Conservation (phyloP, 2,113 vertebrate genomes). For the Gambusia holbrooki region DNA sequence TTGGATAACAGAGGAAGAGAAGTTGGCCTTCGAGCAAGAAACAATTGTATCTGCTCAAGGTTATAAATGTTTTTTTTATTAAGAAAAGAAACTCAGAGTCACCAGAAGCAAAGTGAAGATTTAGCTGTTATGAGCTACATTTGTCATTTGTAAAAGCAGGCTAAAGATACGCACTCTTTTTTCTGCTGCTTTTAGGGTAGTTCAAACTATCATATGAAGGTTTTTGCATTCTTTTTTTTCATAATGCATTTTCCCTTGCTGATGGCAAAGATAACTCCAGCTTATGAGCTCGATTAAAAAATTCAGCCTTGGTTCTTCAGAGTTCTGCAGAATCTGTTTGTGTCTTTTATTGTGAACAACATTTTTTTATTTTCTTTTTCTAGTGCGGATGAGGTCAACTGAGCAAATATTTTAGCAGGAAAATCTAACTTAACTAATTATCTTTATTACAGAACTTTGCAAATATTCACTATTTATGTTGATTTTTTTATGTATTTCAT, state of each 20-base stretch:
- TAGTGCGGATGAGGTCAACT: neutral
- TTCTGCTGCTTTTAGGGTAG: conserved; percentile 15
- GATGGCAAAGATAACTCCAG: conserved; percentile 36
- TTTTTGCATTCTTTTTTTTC: conserved; percentile 30
- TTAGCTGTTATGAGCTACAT: neutral
- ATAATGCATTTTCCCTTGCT: conserved; percentile 47
- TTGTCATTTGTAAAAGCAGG: neutral
- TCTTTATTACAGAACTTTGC: neutral
- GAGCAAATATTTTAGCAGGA: neutral
- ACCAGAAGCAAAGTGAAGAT: neutral
- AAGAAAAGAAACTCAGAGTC: neutral
- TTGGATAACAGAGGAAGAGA: conserved; percentile 63
- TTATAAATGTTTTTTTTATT: neutral
- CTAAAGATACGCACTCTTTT: neutral
- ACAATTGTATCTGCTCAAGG: conserved; percentile 28
- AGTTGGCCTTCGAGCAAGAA: conserved; percentile 41
- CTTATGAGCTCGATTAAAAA: conserved; percentile 27
- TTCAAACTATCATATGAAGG: neutral
- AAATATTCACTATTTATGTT: neutral
- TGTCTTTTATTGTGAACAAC: neutral
- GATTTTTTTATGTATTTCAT: neutral
- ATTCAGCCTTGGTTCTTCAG: conserved; percentile 17
- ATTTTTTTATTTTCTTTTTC: neutral
- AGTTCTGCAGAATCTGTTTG: conserved; percentile 18
- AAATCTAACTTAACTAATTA: neutral